A percentile compares a stretch with the other conserved stretches of the same genome.
These are phyloP conservation scores for Kryptopterus vitreolus DNA, from an alignment of 2,797 vertebrate genomes.

Conservation along the genomic window DNA sequence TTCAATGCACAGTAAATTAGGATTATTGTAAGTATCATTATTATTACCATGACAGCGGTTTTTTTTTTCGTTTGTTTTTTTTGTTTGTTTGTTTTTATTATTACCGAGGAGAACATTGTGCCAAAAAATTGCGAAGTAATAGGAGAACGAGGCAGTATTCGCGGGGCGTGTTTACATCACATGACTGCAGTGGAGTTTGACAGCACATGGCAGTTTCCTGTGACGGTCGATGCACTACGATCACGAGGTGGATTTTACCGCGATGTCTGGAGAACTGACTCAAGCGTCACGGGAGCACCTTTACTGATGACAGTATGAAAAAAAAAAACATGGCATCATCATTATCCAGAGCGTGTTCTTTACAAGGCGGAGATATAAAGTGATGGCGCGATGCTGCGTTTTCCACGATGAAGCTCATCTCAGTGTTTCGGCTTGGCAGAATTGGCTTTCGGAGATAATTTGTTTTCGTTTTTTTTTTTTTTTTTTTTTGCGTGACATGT, in stretches of 20 bases:
- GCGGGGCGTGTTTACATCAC: slow-evolving; percentile 13
- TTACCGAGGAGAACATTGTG: slow-evolving; percentile 54
- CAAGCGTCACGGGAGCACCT: slow-evolving; percentile 43
- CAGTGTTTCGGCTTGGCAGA: slow-evolving; percentile 24
- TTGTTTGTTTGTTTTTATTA: too few relatives aligned
- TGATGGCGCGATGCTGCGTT: slow-evolving; percentile 13
- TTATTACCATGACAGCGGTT: slow-evolving; percentile 66
- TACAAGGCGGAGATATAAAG: slow-evolving; percentile 25
- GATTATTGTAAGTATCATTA: slow-evolving; percentile 66
- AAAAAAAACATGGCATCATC: slow-evolving; percentile 26
- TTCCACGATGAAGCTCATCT: slow-evolving; percentile 32
- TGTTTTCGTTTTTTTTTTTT: not conserved
- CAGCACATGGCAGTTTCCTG: slow-evolving; percentile 18
- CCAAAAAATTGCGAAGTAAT: slow-evolving; percentile 50
- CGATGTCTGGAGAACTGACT: slow-evolving; percentile 47
- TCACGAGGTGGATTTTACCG: slow-evolving; percentile 32
- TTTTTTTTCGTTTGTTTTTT: too few relatives aligned
- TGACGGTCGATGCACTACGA: slow-evolving; percentile 33
- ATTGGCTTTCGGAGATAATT: slow-evolving; percentile 32
- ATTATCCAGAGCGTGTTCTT: slow-evolving; percentile 26
- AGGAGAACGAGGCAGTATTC: slow-evolving; percentile 45
- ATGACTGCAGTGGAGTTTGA: slow-evolving; percentile 24
- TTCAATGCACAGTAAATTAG: slow-evolving; percentile 66
- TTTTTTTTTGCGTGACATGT: slow-evolving; percentile 46
- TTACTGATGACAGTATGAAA: slow-evolving; percentile 42